These are phyloP conservation scores for Saturnia pavonia DNA, from an alignment of 2,888 invertebrate species.

Conservation along the genomic window DNA sequence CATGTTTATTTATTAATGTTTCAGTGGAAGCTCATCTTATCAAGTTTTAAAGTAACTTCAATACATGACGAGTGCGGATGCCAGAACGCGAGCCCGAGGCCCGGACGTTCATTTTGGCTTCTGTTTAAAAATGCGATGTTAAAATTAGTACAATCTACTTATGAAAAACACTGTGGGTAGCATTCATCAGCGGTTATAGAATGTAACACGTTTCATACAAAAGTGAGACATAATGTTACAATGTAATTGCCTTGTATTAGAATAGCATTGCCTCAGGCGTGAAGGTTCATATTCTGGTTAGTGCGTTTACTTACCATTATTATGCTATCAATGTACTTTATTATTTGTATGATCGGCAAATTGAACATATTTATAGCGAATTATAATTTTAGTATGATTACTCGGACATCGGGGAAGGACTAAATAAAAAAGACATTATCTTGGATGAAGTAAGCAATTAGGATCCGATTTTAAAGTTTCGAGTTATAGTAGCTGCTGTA, in stretches of 20 bases:
- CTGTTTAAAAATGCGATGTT: slow-evolving; percentile 72
- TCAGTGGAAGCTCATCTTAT: slow-evolving; percentile 24
- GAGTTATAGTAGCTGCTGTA: not conserved
- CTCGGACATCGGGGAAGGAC: not conserved
- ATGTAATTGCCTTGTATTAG: slow-evolving; percentile 3
- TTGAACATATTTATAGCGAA: not conserved
- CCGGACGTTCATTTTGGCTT: slow-evolving; percentile 74
- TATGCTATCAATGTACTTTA: not conserved
- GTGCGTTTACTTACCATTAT: not conserved
- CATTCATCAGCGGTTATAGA: slow-evolving; percentile 17
- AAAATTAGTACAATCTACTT: slow-evolving; percentile 56
- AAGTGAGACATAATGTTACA: slow-evolving; percentile 17
- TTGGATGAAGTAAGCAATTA: not conserved
- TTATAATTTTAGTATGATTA: not conserved
- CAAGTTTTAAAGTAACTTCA: slow-evolving; percentile 13
- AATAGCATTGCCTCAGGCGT: slow-evolving; percentile 5
- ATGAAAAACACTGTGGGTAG: slow-evolving; percentile 16
- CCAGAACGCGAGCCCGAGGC: slow-evolving; percentile 62
- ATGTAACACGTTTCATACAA: slow-evolving; percentile 12
- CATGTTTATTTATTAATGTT: slow-evolving; percentile 4
- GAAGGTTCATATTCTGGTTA: not conserved
- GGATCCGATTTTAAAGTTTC: not conserved
- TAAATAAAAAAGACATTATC: not conserved
- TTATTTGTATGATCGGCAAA: not conserved
- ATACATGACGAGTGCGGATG: slow-evolving; percentile 52